Evolutionary conservation across 2,113 vertebrate species (phyloP).

Genomic region (Peromyscus leucopus): DNA sequence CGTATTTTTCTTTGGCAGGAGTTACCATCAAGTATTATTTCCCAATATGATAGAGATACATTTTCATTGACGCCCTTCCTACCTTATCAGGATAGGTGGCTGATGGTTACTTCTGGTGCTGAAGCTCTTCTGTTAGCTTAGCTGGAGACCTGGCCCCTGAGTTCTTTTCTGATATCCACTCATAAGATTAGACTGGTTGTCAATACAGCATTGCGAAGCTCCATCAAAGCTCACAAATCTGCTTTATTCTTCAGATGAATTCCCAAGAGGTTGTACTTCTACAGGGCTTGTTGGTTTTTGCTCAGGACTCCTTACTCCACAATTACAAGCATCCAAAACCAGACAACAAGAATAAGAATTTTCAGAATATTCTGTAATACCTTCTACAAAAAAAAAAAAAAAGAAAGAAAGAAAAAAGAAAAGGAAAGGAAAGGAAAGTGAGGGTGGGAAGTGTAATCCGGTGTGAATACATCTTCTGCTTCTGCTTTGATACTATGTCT

Average conservation of each 20-base stretch:
- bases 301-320: neutral
- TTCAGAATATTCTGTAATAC: neutral
- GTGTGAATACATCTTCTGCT: neutral
- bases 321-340: neutral
- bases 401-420: neutral
- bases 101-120: neutral
- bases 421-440: neutral
- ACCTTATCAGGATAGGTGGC: neutral
- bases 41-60: neutral
- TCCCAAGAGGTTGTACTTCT: neutral
- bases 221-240: neutral
- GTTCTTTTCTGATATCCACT: neutral
- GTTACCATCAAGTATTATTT: neutral
- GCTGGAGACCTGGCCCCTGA: neutral
- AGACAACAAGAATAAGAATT: neutral
- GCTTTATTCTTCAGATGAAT: neutral
- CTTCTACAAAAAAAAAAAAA: neutral
- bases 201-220: neutral
- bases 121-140: neutral
- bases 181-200: neutral
- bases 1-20: conserved; percentile 7
- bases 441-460: neutral
- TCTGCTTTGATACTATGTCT: neutral
- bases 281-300: neutral
- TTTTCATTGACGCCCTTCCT: neutral